These are phyloP conservation scores for Eidolon dupreanum DNA, from an alignment of 2,797 vertebrate species.

Conservation along the genomic window DNA sequence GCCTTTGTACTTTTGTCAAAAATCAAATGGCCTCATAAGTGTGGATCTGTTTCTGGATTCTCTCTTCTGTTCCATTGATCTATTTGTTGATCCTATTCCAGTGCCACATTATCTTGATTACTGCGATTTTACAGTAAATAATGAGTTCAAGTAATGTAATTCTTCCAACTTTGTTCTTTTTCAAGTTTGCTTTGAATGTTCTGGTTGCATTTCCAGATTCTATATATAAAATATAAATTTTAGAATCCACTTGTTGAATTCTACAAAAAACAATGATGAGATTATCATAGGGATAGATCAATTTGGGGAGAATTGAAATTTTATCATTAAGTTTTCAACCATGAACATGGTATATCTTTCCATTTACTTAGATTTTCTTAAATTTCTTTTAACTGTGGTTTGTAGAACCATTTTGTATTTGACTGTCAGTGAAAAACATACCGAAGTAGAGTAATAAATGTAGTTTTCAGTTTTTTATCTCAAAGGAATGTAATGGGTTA, in stretches of 20 bases:
- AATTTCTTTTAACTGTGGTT: background rate
- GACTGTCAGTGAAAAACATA: background rate
- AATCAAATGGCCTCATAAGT: background rate
- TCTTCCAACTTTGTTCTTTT: background rate
- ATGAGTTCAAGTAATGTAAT: background rate
- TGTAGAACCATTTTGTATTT: background rate
- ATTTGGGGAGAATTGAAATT: background rate
- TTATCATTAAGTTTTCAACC: background rate
- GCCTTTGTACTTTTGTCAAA: background rate
- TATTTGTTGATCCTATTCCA: background rate
- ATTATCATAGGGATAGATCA: background rate
- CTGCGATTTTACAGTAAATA: background rate
- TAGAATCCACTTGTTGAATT: background rate
- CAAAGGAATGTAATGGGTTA: background rate
- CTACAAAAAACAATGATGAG: background rate
- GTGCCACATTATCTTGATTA: background rate
- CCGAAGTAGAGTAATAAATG: background rate
- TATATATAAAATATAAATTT: background rate
- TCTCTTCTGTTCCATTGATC: background rate
- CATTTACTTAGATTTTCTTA: background rate
- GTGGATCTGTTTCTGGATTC: background rate
- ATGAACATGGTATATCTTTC: conserved; percentile 47
- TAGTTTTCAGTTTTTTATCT: background rate
- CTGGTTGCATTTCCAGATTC: background rate
- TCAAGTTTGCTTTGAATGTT: background rate